phyloP scores from a whole-genome alignment of 2,797 vertebrate species.

The Dipus sagitta region DNA sequence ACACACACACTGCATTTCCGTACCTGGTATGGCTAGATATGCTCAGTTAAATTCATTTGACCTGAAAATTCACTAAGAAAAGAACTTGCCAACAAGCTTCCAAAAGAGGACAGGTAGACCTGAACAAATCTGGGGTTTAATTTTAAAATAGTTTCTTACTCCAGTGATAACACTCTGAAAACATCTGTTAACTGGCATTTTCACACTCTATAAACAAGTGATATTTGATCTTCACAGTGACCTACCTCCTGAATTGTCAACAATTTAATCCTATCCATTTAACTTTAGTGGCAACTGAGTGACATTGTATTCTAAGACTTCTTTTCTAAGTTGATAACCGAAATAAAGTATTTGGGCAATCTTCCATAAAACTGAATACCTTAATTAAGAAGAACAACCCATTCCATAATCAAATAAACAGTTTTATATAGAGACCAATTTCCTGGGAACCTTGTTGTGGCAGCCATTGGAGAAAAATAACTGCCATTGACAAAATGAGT shows the following conservation, averaged over 20 bases:
- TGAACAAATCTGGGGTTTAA: conserved; percentile 54
- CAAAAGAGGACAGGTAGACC: conserved; percentile 3
- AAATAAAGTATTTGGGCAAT: conserved; percentile 55
- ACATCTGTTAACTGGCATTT: conserved; percentile 39
- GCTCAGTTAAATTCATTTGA: conserved; percentile 25
- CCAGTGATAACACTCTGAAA: conserved; percentile 40
- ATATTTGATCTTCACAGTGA: conserved; percentile 47
- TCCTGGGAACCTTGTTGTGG: background rate
- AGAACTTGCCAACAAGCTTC: background rate
- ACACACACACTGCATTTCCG: background rate
- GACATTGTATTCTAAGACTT: conserved; percentile 40
- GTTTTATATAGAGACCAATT: background rate
- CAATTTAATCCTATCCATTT: conserved; percentile 25
- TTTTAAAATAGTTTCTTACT: conserved; percentile 57
- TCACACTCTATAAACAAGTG: background rate
- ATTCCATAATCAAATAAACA: background rate
- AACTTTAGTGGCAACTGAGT: conserved; percentile 41
- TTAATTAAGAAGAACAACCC: conserved; percentile 41
- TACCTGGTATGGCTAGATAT: background rate
- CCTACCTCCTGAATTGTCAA: conserved; percentile 35
- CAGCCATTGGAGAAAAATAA: background rate
- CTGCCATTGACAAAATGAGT: background rate
- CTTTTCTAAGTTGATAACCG: conserved; percentile 27
- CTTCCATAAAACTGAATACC: conserved; percentile 8
- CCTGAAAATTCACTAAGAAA: conserved; percentile 18